Evolutionary conservation across 2,888 invertebrate species (phyloP).

Genomic region (Tinea pellionella): DNA sequence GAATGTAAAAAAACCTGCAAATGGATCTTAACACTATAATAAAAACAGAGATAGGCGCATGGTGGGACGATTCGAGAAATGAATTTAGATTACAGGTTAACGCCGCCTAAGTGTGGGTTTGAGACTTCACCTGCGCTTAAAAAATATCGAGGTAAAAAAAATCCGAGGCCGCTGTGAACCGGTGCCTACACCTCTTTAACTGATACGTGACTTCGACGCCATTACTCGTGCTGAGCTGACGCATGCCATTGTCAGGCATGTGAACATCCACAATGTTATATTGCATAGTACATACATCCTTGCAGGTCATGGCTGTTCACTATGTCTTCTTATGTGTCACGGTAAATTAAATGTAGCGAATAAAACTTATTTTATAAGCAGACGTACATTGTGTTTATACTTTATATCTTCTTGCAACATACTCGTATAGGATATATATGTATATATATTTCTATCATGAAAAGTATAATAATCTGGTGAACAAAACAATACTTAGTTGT

Average conservation of each 20-base stretch:
- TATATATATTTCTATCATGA: too few relatives aligned
- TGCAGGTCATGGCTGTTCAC: not conserved
- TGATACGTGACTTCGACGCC: constrained; percentile 4
- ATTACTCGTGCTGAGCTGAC: constrained; percentile 2
- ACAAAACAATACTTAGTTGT: too few relatives aligned
- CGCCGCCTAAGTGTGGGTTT: constrained; percentile 66
- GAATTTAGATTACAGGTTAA: constrained; percentile 70
- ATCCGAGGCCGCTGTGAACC: constrained; percentile 14
- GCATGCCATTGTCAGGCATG: constrained; percentile 6
- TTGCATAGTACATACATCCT: not conserved
- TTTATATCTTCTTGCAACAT: not conserved
- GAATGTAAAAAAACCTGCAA: constrained; percentile 60
- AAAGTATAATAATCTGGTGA: too few relatives aligned
- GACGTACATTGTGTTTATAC: not conserved
- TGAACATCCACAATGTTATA: not conserved
- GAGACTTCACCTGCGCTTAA: constrained; percentile 56
- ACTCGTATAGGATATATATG: too few relatives aligned
- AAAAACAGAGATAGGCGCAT: constrained; percentile 61
- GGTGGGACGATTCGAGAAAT: constrained; percentile 67
- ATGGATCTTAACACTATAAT: constrained; percentile 64
- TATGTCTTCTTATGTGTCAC: not conserved
- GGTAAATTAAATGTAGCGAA: not conserved
- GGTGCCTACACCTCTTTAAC: constrained; percentile 9
- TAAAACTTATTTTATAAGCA: not conserved
- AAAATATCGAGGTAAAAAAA: constrained; percentile 32